Base-by-base conservation (phyloP, 2,888 invertebrate species). In the Dryobota labecula region DNA sequence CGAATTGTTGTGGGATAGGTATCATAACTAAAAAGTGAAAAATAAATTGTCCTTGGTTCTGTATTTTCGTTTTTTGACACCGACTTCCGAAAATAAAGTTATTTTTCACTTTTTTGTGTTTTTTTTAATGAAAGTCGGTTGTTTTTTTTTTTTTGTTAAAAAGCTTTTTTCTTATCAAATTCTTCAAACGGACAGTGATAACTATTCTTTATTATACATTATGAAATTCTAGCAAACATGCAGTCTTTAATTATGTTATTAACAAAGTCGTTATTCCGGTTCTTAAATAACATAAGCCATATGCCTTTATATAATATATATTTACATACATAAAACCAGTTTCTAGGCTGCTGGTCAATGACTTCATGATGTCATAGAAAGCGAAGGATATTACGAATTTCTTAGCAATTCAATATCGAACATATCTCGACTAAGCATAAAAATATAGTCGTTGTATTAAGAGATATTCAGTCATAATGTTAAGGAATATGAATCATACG, bases 401-500 rank as follows among this genome's bases (percentile, higher is more conserved):
- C 56, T 74, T 60, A 45, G 63, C 78, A 60, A 77, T 63, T 51
- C 41, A 60, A 72, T 71, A 58, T 72, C 49, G 27, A 36, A 43
- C 45, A 69, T 64, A 64, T 60, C 38, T n/a, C 49, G 47, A 58
- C 30, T 41, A 56, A 20, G n/a, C 45, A 57, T 54, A 30, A 66
- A 71, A 15, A 18, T 18, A 49, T 36, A 54, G 54, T 63, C 63
- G 41, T 68, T 62, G 24, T 60, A 61, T n/a, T 47, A 67, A 49
- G 41, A 54, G 53, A 74, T 69, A 63, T 63, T 66, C 58, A 56
- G 41, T 67, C 58, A 70, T 76, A 67, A 58, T 73, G 41, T 62
- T 47, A 72, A 70, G 51, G 30, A 58, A 56, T 68, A 63, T 85
- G 76, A 78, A 74, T 86, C 83, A 85, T 77, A 70, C 64, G 71